Evolutionary conservation across 2,797 vertebrate genomes (phyloP).

Genomic region (Hozukius guyotensis): DNA sequence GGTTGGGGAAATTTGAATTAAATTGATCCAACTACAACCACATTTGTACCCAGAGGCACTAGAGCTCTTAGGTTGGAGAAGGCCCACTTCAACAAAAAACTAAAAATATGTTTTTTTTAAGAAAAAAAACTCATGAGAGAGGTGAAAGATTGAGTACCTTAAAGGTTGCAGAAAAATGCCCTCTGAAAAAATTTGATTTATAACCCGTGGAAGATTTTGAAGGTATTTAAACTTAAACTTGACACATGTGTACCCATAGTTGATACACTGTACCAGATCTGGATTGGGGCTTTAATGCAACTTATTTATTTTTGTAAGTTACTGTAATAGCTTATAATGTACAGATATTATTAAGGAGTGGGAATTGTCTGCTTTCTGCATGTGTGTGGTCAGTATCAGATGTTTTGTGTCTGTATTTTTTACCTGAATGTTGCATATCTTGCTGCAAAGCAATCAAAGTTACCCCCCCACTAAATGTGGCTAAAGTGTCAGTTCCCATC

Average conservation of each 20-base stretch:
- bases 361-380: conserved; percentile 26
- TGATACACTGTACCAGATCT: conserved; percentile 2
- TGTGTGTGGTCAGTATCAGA: conserved; percentile 18
- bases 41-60: neutral
- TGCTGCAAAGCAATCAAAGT: conserved; percentile 3
- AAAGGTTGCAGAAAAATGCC: neutral
- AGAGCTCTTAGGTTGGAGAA: neutral
- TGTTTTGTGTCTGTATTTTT: conserved; percentile 18
- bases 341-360: neutral
- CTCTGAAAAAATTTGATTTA: neutral
- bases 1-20: neutral
- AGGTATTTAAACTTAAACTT: neutral
- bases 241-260: neutral
- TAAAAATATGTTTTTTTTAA: too few species aligned
- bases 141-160: neutral
- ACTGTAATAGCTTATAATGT: neutral
- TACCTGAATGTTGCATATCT: conserved; percentile 8
- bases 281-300: conserved; percentile 21
- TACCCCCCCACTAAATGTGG: neutral
- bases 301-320: conserved; percentile 20
- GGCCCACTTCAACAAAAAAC: neutral
- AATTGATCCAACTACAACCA: neutral
- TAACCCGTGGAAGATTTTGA: neutral
- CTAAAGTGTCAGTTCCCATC: neutral
- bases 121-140: neutral